Conservation (phyloP, 2,888 invertebrate genomes). For the Ryuthela nishihirai region DNA sequence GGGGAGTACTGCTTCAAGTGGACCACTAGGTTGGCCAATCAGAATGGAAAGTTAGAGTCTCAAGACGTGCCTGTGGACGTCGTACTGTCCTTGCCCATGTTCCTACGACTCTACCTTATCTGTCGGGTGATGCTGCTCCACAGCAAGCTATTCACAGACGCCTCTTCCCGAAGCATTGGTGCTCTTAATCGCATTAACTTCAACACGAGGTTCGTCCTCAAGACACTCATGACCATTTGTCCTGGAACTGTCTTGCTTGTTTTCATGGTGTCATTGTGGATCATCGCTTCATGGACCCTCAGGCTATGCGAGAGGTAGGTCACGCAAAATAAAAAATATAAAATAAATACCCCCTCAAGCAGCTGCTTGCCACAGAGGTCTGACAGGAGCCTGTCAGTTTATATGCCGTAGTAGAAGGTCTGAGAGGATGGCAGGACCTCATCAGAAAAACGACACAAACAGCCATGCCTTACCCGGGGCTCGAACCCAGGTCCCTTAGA, state of each 20-base stretch:
- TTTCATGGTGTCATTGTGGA: conserved; percentile 99
- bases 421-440: too few relatives aligned
- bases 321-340: too few relatives aligned
- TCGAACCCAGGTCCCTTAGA: too few relatives aligned
- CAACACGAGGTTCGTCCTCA: conserved; percentile 85
- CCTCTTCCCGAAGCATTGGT: conserved; percentile 95
- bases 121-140: conserved; percentile 99
- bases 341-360: too few relatives aligned
- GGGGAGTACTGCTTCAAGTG: conserved; percentile 94
- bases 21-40: conserved; percentile 92
- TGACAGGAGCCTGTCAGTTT: too few relatives aligned
- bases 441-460: too few relatives aligned
- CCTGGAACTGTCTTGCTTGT: conserved; percentile 96
- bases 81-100: conserved; percentile 97
- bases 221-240: conserved; percentile 99
- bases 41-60: conserved; percentile 48
- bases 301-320: conserved; percentile 95
- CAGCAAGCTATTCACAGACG: conserved; percentile 99
- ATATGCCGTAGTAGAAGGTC: too few relatives aligned
- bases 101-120: conserved; percentile 97
- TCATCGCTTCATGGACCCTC: conserved; percentile 98
- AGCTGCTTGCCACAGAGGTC: too few relatives aligned
- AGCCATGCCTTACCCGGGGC: too few relatives aligned
- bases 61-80: conserved; percentile 86
- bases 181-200: conserved; percentile 98